A percentile compares a stretch with the other conserved stretches of the same genome.
phyloP scores from a whole-genome alignment of 2,113 vertebrate species.

The Nibea coibor region DNA sequence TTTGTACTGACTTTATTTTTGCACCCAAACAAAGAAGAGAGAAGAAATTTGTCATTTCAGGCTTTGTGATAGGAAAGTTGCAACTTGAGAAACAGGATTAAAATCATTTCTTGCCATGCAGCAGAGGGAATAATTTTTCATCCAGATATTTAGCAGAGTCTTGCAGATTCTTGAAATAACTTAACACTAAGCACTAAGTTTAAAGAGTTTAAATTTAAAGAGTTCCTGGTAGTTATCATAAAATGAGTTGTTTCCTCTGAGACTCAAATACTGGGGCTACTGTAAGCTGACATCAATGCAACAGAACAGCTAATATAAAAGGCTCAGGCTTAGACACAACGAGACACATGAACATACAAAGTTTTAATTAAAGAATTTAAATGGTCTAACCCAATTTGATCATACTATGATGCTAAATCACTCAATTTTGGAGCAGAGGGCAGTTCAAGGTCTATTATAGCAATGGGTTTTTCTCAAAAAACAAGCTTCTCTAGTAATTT shows the following conservation, averaged over 20 bases:
- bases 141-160: neutral
- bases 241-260: neutral
- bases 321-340: neutral
- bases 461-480: neutral
- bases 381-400: neutral
- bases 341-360: neutral
- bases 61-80: neutral
- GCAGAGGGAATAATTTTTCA: neutral
- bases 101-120: neutral
- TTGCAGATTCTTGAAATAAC: neutral
- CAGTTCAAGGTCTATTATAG: neutral
- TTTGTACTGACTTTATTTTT: neutral
- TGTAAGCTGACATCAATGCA: no score
- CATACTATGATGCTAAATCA: neutral
- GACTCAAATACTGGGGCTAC: neutral
- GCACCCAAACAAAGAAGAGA: neutral
- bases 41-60: neutral
- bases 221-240: neutral
- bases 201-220: neutral
- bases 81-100: neutral
- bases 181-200: neutral
- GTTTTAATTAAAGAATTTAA: neutral
- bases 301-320: neutral
- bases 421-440: neutral
- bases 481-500: neutral